A percentile compares a stretch with the other conserved stretches of the same genome.
Conservation (phyloP, 2,888 invertebrate genomes). For the Lathronympha strigana region DNA sequence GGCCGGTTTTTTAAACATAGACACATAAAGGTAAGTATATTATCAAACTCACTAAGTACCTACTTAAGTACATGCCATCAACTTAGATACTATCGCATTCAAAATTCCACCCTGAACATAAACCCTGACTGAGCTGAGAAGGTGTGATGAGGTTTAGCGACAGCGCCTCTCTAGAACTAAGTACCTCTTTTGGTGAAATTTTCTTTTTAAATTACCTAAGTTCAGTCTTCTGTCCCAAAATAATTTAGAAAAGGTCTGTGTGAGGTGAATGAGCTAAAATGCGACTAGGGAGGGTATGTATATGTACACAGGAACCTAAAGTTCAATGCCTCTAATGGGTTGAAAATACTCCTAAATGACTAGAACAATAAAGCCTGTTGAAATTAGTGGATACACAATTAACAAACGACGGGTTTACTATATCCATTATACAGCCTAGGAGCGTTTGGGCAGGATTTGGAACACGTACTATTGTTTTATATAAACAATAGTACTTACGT, state of each 20-base stretch:
- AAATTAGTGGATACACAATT: neutral
- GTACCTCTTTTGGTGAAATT: no score
- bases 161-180: no score
- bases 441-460: neutral
- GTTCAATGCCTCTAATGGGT: slow-evolving; percentile 18
- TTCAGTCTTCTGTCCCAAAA: neutral
- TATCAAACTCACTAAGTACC: no score
- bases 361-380: slow-evolving; percentile 8
- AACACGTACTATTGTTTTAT: neutral
- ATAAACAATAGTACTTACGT: no score
- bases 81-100: no score
- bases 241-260: neutral
- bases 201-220: no score
- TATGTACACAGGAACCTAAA: neutral
- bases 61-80: no score
- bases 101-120: no score
- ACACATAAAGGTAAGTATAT: no score
- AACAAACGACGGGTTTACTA: neutral
- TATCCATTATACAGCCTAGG: neutral
- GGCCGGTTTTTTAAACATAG: no score
- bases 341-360: neutral
- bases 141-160: no score
- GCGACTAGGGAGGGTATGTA: neutral
- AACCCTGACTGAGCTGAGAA: no score
- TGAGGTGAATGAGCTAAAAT: slow-evolving; percentile 5